Base-by-base conservation (phyloP, 1,140 invertebrate species). In the Drosophila truncata region DNA sequence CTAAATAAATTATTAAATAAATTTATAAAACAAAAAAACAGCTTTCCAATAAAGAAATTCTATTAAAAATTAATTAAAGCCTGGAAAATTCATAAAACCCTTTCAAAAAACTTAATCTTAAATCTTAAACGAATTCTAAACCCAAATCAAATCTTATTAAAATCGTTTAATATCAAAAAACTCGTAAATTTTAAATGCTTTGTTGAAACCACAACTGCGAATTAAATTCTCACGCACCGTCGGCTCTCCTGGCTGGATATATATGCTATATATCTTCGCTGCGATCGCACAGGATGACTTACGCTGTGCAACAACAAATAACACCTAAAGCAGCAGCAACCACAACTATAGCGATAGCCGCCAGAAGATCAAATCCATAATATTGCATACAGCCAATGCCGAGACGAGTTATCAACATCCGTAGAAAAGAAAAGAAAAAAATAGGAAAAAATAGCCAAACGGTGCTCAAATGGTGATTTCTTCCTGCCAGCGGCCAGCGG, bases 391-490 rank as follows among this genome's bases (percentile, higher is more conserved):
- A 82, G 73, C 82, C 82, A 77, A 80, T 78, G 84, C 85, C 80
- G 52, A 80, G 71, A 79, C 85, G 87, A 64, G 84, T 80, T 88
- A 83, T 87, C 86, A 75, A 91, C 85, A 90, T 90, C 85, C 85
- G 85, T 91, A 82, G 42, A 41, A 57, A 66, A 73, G 55, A 57
- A 41, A 73, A 6, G 29, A 65, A 55, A 41, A 41, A 33, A 58
- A 42, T 55, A 77, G 76, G 85, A 71, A 74, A 78, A 81, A 74
- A 88, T 72, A 82, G 82, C 64, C 83, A 73, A 78, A 91, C 86
- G 85, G 82, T 90, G 85, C 61, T 91, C 85, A 90, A 90, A 90
- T 90, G 85, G 83, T 90, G 85, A 90, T 90, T 90, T 90, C 85
- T 90, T 90, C 85, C 85, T 90, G 85, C 86, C 70, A 72, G 46